Percentiles rank a stretch among this genome's conserved stretches.
Conservation (phyloP, 1,140 invertebrate genomes). For the Aphelinus certus region DNA sequence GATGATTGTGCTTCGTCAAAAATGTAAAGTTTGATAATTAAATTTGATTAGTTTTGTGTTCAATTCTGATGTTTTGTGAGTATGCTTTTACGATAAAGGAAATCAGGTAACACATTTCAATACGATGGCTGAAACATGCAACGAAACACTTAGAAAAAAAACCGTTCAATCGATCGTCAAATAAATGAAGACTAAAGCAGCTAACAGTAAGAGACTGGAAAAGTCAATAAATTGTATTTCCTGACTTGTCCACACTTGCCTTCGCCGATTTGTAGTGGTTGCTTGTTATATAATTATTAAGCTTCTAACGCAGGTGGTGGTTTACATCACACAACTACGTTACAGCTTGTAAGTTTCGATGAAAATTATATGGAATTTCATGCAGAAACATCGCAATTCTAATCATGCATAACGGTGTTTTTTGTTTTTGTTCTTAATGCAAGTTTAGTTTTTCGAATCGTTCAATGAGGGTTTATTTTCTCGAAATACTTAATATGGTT, state of each 20-base stretch:
- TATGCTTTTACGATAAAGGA: no score
- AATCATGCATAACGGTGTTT: slow-evolving; percentile 33
- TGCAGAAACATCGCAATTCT: slow-evolving; percentile 34
- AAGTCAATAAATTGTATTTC: slow-evolving; percentile 31
- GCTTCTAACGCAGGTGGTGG: slow-evolving; percentile 3
- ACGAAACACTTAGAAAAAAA: slow-evolving; percentile 2
- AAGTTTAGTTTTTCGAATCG: background rate
- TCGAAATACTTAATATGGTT: background rate
- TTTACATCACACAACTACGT: background rate
- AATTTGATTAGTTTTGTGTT: no score
- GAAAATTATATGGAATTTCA: slow-evolving; percentile 22
- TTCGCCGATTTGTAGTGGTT: slow-evolving; percentile 62
- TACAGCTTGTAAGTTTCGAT: slow-evolving; percentile 16
- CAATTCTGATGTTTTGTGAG: no score
- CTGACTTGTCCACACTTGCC: slow-evolving; percentile 58
- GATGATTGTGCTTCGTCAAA: no score
- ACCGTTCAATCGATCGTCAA: background rate
- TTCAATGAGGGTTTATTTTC: background rate
- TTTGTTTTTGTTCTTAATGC: slow-evolving; percentile 5
- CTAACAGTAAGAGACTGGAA: slow-evolving; percentile 22
- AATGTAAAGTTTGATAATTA: no score
- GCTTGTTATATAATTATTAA: slow-evolving; percentile 53
- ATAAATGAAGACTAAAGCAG: slow-evolving; percentile 5
- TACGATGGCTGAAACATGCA: background rate
- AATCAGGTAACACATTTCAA: no score